A percentile compares a stretch with the other conserved stretches of the same genome.
Evolutionary conservation across 23 tunicate species (phyloP).

Genomic region (Aplidium turbinatum): DNA sequence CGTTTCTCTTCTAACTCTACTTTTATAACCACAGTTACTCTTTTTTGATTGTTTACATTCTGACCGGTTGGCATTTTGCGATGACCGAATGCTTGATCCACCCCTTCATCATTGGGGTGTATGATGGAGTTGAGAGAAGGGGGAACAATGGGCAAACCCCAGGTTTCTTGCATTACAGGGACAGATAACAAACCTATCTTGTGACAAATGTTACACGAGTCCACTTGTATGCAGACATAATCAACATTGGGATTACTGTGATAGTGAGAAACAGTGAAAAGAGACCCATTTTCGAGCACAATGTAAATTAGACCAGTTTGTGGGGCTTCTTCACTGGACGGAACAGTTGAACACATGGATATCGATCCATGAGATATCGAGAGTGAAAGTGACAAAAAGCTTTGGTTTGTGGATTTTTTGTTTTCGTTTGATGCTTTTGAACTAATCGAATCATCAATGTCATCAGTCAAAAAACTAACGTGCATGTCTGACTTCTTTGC

Average conservation of each 20-base stretch:
- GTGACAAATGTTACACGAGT: conserved; percentile 17
- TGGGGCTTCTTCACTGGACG: not conserved
- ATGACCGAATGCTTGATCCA: conserved; percentile 7
- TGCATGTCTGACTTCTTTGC: not conserved
- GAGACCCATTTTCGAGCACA: conserved; percentile 36
- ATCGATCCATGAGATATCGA: conserved; percentile 6
- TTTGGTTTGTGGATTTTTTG: conserved; percentile 6
- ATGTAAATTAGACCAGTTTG: conserved; percentile 35
- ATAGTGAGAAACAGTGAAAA: conserved; percentile 45
- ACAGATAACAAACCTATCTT: conserved; percentile 7
- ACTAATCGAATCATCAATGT: conserved; percentile 1
- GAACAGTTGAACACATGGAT: conserved; percentile 26
- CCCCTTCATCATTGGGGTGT: conserved; percentile 14
- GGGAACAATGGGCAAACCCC: not conserved
- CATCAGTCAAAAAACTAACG: conserved; percentile 23
- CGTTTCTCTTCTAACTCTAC: conserved; percentile 57
- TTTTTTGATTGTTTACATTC: conserved; percentile 32
- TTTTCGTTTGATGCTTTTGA: not conserved
- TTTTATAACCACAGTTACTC: conserved; percentile 61
- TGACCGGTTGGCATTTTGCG: not conserved
- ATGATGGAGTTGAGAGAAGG: conserved; percentile 4
- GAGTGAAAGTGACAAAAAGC: conserved; percentile 7
- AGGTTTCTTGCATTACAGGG: conserved; percentile 1
- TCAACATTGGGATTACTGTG: conserved; percentile 63
- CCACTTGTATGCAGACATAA: conserved; percentile 40